Conservation (phyloP, 2,113 vertebrate species). For the Sinocyclocheilus maitianheensis region DNA sequence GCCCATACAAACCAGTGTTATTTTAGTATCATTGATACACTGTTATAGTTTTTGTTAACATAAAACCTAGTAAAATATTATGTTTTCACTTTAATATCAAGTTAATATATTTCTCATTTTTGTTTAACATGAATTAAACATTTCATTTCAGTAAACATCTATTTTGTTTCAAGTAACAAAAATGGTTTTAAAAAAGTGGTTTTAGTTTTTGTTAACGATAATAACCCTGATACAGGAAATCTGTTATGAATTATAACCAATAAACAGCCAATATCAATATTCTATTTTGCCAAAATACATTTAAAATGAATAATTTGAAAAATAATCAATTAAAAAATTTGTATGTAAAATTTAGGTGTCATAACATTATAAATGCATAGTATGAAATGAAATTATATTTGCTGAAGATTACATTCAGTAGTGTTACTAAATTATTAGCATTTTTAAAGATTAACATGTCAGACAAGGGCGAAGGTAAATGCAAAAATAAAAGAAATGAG, state of each 20-base stretch:
- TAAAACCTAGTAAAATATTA: too few relatives aligned
- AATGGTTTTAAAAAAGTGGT: background rate
- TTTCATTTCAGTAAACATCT: too few relatives aligned
- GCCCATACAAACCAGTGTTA: background rate
- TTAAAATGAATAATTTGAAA: background rate
- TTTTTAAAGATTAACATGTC: background rate
- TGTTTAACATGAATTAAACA: too few relatives aligned
- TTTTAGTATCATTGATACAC: too few relatives aligned
- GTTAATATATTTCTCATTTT: too few relatives aligned
- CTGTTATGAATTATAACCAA: background rate
- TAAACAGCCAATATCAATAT: background rate
- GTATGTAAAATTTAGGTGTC: background rate
- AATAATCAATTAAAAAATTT: too few relatives aligned
- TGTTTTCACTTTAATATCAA: too few relatives aligned
- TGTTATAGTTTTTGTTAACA: too few relatives aligned
- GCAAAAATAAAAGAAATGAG: background rate
- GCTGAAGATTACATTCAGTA: background rate
- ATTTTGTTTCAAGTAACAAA: background rate
- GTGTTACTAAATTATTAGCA: background rate
- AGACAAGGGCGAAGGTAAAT: background rate
- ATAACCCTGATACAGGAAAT: background rate
- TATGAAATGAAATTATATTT: background rate
- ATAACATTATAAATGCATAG: background rate
- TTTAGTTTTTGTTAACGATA: background rate
- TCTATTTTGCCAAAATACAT: background rate